A percentile compares a stretch with the other conserved stretches of the same genome.
These are phyloP conservation scores for Rhadina sibilatrix DNA, from an alignment of 2,113 vertebrate genomes.

Conservation along the genomic window DNA sequence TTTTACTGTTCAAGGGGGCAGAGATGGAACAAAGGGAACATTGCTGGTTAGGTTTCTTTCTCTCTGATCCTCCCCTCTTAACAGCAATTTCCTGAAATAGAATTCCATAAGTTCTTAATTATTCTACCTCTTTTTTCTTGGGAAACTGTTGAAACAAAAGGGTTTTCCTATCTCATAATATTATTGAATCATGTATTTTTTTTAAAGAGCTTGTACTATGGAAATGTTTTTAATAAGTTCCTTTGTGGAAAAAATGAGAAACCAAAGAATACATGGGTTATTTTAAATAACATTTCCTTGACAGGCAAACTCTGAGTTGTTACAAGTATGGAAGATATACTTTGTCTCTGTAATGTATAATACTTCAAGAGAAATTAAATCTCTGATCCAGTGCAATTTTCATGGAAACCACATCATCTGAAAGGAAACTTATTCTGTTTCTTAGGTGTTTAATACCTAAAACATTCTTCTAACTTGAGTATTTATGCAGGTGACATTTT, in stretches of 20 bases:
- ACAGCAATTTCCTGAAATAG: background rate
- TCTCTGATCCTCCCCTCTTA: background rate
- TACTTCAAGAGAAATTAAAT: background rate
- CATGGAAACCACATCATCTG: background rate
- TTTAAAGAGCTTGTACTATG: background rate
- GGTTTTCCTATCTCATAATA: background rate
- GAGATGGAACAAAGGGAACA: background rate
- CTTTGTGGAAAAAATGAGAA: background rate
- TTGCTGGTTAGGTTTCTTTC: background rate
- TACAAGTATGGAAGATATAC: background rate
- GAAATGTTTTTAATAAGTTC: background rate
- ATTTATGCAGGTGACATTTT: background rate
- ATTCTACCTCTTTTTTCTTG: background rate
- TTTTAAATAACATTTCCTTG: background rate
- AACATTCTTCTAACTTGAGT: background rate
- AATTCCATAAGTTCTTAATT: background rate
- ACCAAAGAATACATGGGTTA: background rate
- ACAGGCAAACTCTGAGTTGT: background rate
- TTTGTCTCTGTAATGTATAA: background rate
- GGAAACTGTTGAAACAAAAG: background rate
- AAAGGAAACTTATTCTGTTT: background rate
- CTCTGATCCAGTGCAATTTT: background rate
- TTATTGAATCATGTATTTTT: background rate
- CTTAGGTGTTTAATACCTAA: background rate
- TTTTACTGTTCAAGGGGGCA: background rate